Base-by-base conservation (phyloP, 53 echinoderm and acorn worm genomes). In the Echinarachnius parma region DNA sequence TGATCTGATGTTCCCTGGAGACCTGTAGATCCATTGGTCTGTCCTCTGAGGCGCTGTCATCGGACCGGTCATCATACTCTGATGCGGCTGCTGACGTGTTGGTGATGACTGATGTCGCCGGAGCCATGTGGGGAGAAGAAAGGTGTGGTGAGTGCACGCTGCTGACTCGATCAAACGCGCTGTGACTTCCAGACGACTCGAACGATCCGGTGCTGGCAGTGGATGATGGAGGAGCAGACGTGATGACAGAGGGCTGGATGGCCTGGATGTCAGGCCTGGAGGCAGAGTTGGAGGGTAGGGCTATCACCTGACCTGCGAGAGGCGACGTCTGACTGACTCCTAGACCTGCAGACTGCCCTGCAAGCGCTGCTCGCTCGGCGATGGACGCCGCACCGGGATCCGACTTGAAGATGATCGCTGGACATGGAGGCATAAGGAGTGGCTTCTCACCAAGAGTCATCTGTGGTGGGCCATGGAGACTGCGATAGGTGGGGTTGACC, bases 1-100 rank as follows among this genome's bases (percentile, higher is more conserved):
- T n/a, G n/a, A n/a, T n/a, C n/a, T n/a, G n/a, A n/a, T n/a, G n/a
- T n/a, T n/a, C n/a, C n/a, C n/a, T n/a, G n/a, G n/a, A 34, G 44
- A 53, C 46, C 59, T 80, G 80, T 0, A 80, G 67, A 13, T 59
- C 58, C 68, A 80, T 67, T 0, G 67, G 80, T 34, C 69, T 58
- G 46, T 59, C 68, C 1, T 57, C 59, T 3, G 9, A 27, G 7
- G 16, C 13, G 7, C n/a, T 16, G 24, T 58, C 58, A 58, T 58
- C 58, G 10, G 15, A 30, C 20, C 46, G 28, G 28, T 52, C 50
- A 13, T 68, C 49, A 2, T 45, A 42, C 4, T 45, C 42, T 3
- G 57, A 16, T 28, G 54, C 35, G 20, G 58, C 42, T 19, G 66
- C 65, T 13, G 52, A 19, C 2, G 68, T 68, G 22, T 50, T 68